phyloP scores from a whole-genome alignment of 2,797 vertebrate species.

The Oceanodroma leucorhoa region DNA sequence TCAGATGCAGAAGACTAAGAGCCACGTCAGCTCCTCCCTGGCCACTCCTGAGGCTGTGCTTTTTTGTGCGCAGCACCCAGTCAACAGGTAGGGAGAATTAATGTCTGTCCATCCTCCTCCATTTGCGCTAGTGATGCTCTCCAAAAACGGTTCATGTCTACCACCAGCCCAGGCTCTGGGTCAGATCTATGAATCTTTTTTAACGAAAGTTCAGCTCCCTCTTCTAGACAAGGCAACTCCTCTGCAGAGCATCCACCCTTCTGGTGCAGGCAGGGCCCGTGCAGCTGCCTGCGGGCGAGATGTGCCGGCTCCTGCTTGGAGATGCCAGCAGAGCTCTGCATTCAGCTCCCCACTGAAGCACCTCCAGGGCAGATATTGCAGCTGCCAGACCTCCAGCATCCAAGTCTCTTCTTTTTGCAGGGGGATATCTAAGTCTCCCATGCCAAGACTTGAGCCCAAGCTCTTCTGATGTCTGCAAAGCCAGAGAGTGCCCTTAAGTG shows the following conservation, averaged over 20 bases:
- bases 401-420: background rate
- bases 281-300: background rate
- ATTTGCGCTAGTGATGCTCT: background rate
- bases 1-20: background rate
- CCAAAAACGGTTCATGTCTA: background rate
- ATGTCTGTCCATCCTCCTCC: background rate
- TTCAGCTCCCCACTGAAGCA: background rate
- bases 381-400: background rate
- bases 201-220: background rate
- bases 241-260: background rate
- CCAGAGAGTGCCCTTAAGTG: background rate
- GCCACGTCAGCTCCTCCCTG: rapidly evolving
- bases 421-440: background rate
- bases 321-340: background rate
- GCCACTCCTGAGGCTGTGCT: background rate
- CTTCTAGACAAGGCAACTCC: background rate
- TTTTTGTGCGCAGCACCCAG: background rate
- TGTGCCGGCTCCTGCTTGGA: background rate
- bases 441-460: background rate
- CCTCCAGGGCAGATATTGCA: background rate
- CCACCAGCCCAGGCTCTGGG: background rate
- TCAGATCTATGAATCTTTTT: background rate
- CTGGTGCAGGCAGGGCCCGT: background rate
- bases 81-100: background rate
- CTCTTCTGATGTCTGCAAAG: background rate